phyloP scores from a whole-genome alignment of 1,140 invertebrate species.

The Colletes gigas region DNA sequence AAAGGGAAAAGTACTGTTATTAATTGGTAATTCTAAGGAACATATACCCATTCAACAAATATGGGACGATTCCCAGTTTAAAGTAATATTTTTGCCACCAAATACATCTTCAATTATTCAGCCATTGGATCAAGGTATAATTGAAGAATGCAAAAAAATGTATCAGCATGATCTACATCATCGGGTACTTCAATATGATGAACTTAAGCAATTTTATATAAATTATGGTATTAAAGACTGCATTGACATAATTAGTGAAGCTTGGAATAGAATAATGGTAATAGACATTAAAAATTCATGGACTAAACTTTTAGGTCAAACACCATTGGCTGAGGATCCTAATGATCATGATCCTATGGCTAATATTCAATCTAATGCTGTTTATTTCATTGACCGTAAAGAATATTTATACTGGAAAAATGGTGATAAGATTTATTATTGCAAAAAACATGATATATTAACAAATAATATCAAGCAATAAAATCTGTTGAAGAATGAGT shows the following conservation, averaged over 20 bases:
- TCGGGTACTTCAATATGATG: background rate
- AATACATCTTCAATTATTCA: background rate
- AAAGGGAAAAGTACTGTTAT: background rate
- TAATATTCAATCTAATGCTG: no score
- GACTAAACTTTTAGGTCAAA: background rate
- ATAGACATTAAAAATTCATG: background rate
- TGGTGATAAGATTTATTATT: background rate
- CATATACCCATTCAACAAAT: background rate
- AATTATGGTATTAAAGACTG: constrained; percentile 12
- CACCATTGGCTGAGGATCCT: no score
- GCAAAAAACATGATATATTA: constrained; percentile 6
- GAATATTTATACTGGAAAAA: background rate
- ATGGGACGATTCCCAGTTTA: background rate
- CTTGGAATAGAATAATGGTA: background rate
- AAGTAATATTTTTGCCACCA: background rate
- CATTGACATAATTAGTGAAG: background rate
- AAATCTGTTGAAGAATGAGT: background rate
- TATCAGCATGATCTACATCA: background rate
- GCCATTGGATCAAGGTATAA: background rate
- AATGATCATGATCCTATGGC: no score
- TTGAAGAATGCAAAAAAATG: background rate
- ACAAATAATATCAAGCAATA: background rate
- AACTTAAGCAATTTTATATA: background rate
- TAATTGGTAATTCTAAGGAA: background rate
- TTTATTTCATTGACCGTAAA: background rate